Evolutionary conservation across 2,113 vertebrate species (phyloP).

Genomic region (Morone saxatilis): DNA sequence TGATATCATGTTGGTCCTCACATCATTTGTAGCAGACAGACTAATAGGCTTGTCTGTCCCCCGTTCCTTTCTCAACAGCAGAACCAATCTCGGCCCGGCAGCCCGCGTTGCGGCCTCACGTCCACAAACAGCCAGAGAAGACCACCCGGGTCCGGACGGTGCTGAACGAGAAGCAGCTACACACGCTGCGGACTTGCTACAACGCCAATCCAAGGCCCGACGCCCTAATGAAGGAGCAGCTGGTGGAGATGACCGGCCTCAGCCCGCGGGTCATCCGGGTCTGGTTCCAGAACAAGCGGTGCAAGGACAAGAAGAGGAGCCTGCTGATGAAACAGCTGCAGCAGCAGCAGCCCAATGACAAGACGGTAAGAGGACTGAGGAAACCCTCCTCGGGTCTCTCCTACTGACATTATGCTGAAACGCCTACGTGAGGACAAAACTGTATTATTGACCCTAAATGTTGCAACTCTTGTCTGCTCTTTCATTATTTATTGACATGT

Average conservation of each 20-base stretch:
- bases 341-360: constrained; percentile 97
- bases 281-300: constrained; percentile 99
- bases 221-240: constrained; percentile 99
- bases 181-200: constrained; percentile 98
- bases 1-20: no score
- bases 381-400: no score
- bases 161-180: constrained; percentile 98
- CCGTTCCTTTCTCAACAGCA: constrained; percentile 85
- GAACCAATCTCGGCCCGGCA: constrained; percentile 98
- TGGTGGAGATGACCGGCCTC: constrained; percentile 99
- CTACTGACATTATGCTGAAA: background rate
- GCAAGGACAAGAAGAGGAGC: constrained; percentile 98
- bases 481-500: background rate
- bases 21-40: constrained; percentile 2
- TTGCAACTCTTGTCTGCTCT: background rate
- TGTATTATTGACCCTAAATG: background rate
- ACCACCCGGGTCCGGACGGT: constrained; percentile 97
- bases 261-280: constrained; percentile 97
- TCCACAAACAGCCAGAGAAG: constrained; percentile 99
- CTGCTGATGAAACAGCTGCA: constrained; percentile 98
- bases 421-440: background rate
- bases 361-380: constrained; percentile 89
- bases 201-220: constrained; percentile 98
- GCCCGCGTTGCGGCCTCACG: constrained; percentile 94
- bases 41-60: background rate